Conservation (phyloP, 1,140 invertebrate genomes). For the Drosophila albomicans region DNA sequence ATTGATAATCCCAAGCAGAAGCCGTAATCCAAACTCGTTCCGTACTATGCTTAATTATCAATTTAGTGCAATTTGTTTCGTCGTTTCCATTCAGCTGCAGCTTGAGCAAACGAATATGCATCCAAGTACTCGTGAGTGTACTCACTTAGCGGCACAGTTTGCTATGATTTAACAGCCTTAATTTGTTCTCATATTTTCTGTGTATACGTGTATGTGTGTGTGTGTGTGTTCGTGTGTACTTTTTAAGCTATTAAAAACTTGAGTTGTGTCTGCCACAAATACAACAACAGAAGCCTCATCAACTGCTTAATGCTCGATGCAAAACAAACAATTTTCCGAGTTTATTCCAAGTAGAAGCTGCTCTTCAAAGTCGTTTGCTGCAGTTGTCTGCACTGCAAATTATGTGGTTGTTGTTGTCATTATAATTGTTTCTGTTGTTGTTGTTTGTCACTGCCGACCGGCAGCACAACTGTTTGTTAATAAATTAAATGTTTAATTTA, state of each 20-base stretch:
- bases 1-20: neutral
- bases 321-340: constrained; percentile 54
- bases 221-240: constrained; percentile 46
- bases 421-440: constrained; percentile 33
- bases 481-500: constrained; percentile 82
- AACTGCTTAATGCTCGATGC: constrained; percentile 73
- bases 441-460: constrained; percentile 41
- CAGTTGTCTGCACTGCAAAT: constrained; percentile 31
- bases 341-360: constrained; percentile 6
- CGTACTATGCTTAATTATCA: constrained; percentile 63
- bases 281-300: constrained; percentile 51
- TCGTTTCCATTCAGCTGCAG: constrained; percentile 53
- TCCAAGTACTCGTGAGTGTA: constrained; percentile 37
- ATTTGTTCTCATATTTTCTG: constrained; percentile 61
- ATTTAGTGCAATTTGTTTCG: constrained; percentile 78
- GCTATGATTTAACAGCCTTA: constrained; percentile 67
- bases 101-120: constrained; percentile 28
- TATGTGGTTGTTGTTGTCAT: constrained; percentile 30
- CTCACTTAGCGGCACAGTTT: constrained; percentile 29
- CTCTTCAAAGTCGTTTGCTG: constrained; percentile 37
- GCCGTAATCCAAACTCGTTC: constrained; percentile 11
- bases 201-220: constrained; percentile 7
- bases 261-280: constrained; percentile 66
- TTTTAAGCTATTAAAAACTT: constrained; percentile 81
- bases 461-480: constrained; percentile 72